Base-by-base conservation (phyloP, 2,888 invertebrate species). In the Autographa pulchrina region DNA sequence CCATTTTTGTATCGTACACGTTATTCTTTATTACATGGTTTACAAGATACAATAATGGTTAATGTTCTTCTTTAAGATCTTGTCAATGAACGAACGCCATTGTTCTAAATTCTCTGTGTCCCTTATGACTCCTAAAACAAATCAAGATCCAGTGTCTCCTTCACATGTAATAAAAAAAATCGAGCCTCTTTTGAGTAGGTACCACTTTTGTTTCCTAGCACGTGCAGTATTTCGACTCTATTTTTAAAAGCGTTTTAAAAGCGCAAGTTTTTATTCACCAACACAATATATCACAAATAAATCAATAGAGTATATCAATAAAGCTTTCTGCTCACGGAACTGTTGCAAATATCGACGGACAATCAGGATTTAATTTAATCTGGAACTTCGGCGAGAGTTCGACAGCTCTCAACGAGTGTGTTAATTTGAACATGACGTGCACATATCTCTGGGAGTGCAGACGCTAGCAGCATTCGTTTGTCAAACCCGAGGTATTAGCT, bases 381-480 rank as follows among this genome's bases (percentile, higher is more conserved):
- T 18, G 32, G n/a, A 58, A 8, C 48, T 52, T 58, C 16, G 71
- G 35, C 43, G 65, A 62, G 67, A 73, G 62, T 72, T 75, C 75
- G 71, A 78, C 72, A 80, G 65, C 41, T 48, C 54, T 76, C 59
- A 61, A 68, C 43, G 68, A 56, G 75, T 76, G 73, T 78, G 82
- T 83, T 85, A 85, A 88, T 83, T 79, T 76, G 71, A 65, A 72
- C 78, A 82, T 80, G 80, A 81, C 81, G 70, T 65, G 69, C 71
- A 71, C 74, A 68, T 81, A 80, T 81, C 77, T 77, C 64, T 69
- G 64, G 69, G 48, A 63, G 70, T 75, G 76, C 78, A 84, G 75
- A 64, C 72, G 72, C 62, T 70, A 73, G 68, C 65, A 62, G 70
- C 74, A 81, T 78, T 69, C 38, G 41, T 68, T 68, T 79, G 75